A percentile compares a stretch with the other conserved stretches of the same genome.
Evolutionary conservation across 2,888 invertebrate genomes (phyloP).

Genomic region (Cenopis cana): DNA sequence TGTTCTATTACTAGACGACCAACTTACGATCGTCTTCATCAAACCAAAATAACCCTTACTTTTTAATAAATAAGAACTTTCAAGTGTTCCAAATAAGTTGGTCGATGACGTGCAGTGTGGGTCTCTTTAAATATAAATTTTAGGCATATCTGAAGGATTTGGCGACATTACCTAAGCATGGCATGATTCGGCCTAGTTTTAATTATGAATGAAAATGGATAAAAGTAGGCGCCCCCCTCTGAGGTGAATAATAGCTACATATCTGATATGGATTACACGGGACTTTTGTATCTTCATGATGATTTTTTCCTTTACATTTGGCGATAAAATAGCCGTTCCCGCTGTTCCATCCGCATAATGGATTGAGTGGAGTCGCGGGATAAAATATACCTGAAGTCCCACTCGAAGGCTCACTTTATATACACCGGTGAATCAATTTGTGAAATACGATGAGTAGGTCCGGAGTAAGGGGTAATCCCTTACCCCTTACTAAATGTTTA

Average conservation of each 20-base stretch:
- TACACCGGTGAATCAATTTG: too few species aligned
- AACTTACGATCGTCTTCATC: neutral
- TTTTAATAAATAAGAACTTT: neutral
- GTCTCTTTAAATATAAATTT: conserved; percentile 29
- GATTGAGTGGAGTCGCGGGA: too few species aligned
- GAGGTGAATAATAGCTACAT: neutral
- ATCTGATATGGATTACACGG: too few species aligned
- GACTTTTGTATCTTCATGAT: neutral
- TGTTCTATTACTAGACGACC: conserved; percentile 22
- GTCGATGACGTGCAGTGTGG: conserved; percentile 10
- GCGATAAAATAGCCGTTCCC: too few species aligned
- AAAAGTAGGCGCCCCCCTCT: conserved; percentile 22
- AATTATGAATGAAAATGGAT: conserved; percentile 12
- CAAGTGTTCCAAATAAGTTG: neutral
- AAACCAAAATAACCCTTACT: conserved; percentile 1
- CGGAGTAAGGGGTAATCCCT: too few species aligned
- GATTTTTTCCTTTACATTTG: too few species aligned
- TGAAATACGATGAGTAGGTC: too few species aligned
- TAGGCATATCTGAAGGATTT: conserved; percentile 11
- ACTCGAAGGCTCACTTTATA: too few species aligned
- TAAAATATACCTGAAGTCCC: too few species aligned
- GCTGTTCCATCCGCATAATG: too few species aligned
- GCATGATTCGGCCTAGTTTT: conserved; percentile 5
- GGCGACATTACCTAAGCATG: conserved; percentile 17
- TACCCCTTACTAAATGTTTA: too few species aligned